Percentiles rank a stretch among this genome's conserved stretches.
phyloP scores from a whole-genome alignment of 2,888 invertebrate genomes.

The Gortyna flavago region DNA sequence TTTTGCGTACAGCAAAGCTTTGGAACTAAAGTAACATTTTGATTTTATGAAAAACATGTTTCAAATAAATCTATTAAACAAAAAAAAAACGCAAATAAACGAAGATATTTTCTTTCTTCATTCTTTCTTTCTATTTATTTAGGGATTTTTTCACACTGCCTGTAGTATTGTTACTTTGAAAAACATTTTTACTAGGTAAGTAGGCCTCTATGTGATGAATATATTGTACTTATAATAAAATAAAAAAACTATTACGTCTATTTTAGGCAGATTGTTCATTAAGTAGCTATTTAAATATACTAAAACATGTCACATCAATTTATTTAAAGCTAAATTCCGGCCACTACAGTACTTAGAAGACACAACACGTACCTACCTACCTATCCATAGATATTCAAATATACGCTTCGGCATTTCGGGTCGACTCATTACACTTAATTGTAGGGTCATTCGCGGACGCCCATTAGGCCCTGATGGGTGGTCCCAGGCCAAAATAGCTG shows the following conservation, averaged over 20 bases:
- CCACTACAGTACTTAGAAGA: constrained; percentile 32
- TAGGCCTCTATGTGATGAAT: neutral
- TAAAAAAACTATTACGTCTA: neutral
- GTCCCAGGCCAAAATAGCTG: constrained; percentile 80
- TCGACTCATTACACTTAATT: constrained; percentile 89
- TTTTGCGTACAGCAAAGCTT: neutral
- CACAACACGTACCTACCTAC: constrained; percentile 17
- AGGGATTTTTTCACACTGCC: neutral
- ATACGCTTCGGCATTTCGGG: constrained; percentile 76
- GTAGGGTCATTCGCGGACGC: constrained; percentile 88
- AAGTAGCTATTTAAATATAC: constrained; percentile 11
- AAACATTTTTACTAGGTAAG: neutral
- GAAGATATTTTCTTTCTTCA: too few relatives aligned
- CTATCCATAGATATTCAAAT: constrained; percentile 73
- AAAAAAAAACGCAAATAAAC: too few relatives aligned
- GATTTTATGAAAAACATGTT: neutral
- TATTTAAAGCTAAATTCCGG: constrained; percentile 39
- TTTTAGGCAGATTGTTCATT: neutral
- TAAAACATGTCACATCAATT: constrained; percentile 24
- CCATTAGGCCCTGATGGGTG: constrained; percentile 82
- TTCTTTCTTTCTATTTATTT: too few relatives aligned
- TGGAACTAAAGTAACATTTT: neutral
- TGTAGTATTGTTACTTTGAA: neutral
- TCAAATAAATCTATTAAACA: too few relatives aligned
- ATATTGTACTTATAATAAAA: neutral